Percentiles rank a stretch among this genome's conserved stretches.
Evolutionary conservation across 2,113 vertebrate species (phyloP).

Genomic region (Piaya cayana): DNA sequence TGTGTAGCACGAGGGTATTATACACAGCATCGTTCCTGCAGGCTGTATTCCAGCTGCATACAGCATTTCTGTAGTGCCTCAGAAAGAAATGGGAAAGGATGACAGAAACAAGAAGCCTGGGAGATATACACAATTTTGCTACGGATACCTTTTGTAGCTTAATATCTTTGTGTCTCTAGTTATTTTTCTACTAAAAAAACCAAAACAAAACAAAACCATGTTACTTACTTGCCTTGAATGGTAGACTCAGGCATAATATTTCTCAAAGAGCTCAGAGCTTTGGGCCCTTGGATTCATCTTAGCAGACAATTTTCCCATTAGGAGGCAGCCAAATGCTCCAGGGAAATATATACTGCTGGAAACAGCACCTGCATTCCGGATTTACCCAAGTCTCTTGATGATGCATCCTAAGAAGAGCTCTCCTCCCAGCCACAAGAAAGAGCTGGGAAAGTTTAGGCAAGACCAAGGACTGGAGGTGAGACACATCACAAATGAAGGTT

Average conservation of each 20-base stretch:
- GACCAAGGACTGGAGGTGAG: constrained; percentile 50
- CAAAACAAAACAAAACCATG: background rate
- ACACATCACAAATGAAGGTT: constrained; percentile 32
- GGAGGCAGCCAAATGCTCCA: constrained; percentile 58
- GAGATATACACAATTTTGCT: background rate
- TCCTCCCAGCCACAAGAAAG: constrained; percentile 65
- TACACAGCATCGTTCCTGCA: background rate
- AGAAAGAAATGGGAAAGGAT: background rate
- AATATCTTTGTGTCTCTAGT: background rate
- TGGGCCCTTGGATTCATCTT: constrained; percentile 26
- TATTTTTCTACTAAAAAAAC: background rate
- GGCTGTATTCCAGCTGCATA: background rate
- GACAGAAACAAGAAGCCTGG: background rate
- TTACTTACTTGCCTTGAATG: background rate
- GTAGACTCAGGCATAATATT: background rate
- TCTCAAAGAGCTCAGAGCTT: constrained; percentile 22
- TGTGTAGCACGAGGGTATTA: background rate
- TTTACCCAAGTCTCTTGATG: constrained; percentile 52
- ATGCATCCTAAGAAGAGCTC: constrained; percentile 47
- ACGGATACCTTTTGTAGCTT: background rate
- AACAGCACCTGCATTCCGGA: constrained; percentile 12
- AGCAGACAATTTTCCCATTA: constrained; percentile 54
- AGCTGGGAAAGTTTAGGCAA: constrained; percentile 49
- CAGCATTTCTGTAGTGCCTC: background rate
- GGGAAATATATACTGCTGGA: constrained; percentile 34